Conservation (phyloP, 2,797 vertebrate genomes). For the Carapus acus region DNA sequence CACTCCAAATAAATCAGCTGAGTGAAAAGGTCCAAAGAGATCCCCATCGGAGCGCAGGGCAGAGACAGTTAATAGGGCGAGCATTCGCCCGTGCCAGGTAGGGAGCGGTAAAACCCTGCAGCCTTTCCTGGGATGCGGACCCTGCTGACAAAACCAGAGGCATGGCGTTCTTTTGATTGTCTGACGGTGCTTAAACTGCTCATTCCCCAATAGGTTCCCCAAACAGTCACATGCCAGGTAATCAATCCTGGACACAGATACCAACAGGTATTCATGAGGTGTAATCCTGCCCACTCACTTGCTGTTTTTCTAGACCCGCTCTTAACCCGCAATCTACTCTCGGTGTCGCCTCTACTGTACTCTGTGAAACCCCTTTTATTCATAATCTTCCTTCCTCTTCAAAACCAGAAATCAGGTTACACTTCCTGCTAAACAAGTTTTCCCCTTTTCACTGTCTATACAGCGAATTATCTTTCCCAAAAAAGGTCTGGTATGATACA, state of each 20-base stretch:
- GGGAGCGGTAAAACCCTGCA: constrained; percentile 57
- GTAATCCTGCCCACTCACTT: constrained; percentile 4
- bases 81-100: constrained; percentile 77
- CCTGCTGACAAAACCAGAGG: constrained; percentile 5
- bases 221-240: constrained; percentile 1
- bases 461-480: constrained; percentile 20
- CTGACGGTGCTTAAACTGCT: constrained; percentile 7
- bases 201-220: constrained; percentile 12
- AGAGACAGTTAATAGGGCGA: constrained; percentile 54
- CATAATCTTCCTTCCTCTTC: constrained; percentile 21
- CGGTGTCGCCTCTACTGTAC: not conserved
- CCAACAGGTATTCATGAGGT: constrained; percentile 10
- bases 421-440: constrained; percentile 53
- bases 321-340: constrained; percentile 5
- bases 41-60: constrained; percentile 43
- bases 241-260: constrained; percentile 19
- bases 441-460: constrained; percentile 30
- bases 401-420: constrained; percentile 38
- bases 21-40: constrained; percentile 47
- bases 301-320: not conserved
- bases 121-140: no score
- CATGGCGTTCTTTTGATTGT: constrained; percentile 14
- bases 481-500: constrained; percentile 33
- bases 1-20: constrained; percentile 36
- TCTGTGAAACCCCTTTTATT: constrained; percentile 29